Evolutionary conservation across 2,797 vertebrate species (phyloP).

Genomic region (Sciurus carolinensis): DNA sequence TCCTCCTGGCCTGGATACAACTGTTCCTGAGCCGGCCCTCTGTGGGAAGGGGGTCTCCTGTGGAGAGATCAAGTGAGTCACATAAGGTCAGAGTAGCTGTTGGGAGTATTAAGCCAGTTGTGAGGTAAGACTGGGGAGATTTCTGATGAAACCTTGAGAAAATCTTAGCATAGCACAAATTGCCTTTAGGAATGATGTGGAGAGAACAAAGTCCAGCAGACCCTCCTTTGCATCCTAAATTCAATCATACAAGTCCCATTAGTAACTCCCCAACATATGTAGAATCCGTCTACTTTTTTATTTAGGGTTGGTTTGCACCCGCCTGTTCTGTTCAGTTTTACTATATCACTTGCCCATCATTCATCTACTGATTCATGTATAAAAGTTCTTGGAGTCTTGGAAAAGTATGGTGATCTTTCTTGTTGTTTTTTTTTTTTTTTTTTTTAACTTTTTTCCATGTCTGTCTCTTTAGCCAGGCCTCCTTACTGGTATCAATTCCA

Average conservation of each 20-base stretch:
- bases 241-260: neutral
- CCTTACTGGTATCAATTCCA: neutral
- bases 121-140: neutral
- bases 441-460: neutral
- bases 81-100: neutral
- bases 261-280: neutral
- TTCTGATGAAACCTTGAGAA: constrained; percentile 16
- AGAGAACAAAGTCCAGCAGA: neutral
- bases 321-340: too few species aligned
- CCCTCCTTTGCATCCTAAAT: neutral
- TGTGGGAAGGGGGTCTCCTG: constrained; percentile 87
- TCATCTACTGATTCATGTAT: too few species aligned
- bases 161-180: constrained; percentile 11
- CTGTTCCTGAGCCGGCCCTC: constrained; percentile 81
- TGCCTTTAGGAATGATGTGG: neutral
- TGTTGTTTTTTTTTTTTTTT: too few species aligned
- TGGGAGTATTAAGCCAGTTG: neutral
- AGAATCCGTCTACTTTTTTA: neutral
- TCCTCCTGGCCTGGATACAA: constrained; percentile 92
- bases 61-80: constrained; percentile 58
- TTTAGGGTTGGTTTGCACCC: too few species aligned
- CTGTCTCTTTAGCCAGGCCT: neutral
- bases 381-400: too few species aligned
- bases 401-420: too few species aligned
- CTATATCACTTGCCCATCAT: too few species aligned